Percentiles rank a stretch among this genome's conserved stretches.
These are phyloP conservation scores for Pristionchus exspectatus DNA, from an alignment of 2,888 invertebrate genomes.

Conservation along the genomic window DNA sequence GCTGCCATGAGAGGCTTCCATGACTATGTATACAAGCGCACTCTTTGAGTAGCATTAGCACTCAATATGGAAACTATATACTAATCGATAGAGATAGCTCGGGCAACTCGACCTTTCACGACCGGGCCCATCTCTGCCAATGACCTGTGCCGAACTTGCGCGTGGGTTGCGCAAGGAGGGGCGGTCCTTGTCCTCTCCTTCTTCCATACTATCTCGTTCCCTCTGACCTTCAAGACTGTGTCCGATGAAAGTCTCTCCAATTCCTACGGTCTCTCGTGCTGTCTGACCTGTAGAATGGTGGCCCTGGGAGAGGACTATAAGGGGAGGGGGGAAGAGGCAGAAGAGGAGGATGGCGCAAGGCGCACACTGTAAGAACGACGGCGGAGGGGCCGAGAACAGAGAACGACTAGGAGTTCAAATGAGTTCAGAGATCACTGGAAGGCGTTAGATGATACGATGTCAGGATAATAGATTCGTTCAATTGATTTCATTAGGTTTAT, in stretches of 20 bases:
- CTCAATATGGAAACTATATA: too few species aligned
- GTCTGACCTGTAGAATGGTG: not conserved
- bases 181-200: not conserved
- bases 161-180: not conserved
- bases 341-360: not conserved
- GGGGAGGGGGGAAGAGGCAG: not conserved
- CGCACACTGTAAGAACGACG: not conserved
- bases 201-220: not conserved
- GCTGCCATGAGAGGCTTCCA: too few species aligned
- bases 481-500: not conserved
- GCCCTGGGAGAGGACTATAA: not conserved
- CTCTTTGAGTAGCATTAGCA: too few species aligned
- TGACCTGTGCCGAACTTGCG: slow-evolving; percentile 32
- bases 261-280: not conserved
- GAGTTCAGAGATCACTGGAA: not conserved
- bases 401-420: slow-evolving; percentile 30
- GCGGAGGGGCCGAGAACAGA: not conserved
- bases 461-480: not conserved
- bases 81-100: too few species aligned
- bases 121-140: not conserved
- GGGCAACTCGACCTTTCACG: not conserved
- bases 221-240: not conserved
- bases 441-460: not conserved
- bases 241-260: not conserved
- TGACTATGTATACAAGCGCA: too few species aligned